Conservation (phyloP, 2,888 invertebrate genomes). For the Itoplectis maculator region DNA sequence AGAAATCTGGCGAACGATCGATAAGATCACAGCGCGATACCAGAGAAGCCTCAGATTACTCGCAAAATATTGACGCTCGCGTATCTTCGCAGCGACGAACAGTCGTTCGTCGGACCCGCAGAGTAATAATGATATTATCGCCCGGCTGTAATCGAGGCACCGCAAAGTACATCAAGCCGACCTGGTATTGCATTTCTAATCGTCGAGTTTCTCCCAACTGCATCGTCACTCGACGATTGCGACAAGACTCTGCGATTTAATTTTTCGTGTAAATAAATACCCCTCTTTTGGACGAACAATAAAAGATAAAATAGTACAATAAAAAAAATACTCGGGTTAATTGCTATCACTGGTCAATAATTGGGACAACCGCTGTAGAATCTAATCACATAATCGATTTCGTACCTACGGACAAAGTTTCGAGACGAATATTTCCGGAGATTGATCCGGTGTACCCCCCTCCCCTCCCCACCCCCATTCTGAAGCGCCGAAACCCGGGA, state of each 20-base stretch:
- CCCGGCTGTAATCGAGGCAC: neutral
- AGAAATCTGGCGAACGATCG: neutral
- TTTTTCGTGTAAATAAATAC: too few species aligned
- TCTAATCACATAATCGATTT: neutral
- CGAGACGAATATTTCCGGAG: neutral
- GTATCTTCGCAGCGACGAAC: neutral
- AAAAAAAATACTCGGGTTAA: too few species aligned
- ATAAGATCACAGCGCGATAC: neutral
- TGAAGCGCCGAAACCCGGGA: slow-evolving; percentile 54
- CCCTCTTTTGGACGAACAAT: too few species aligned
- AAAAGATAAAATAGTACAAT: too few species aligned
- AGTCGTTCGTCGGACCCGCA: neutral
- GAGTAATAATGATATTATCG: neutral
- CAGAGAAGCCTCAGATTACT: neutral
- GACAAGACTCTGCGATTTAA: too few species aligned
- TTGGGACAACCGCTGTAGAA: neutral
- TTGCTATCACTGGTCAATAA: neutral
- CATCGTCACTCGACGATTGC: slow-evolving; percentile 27
- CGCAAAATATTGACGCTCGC: neutral
- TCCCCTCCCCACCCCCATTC: too few species aligned
- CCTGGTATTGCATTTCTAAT: slow-evolving; percentile 15
- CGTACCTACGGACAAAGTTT: neutral
- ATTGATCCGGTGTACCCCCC: neutral
- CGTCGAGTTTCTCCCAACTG: slow-evolving; percentile 18
- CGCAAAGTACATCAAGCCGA: neutral